Percentiles rank a stretch among this genome's conserved stretches.
Evolutionary conservation across 2,797 vertebrate species (phyloP).

Genomic region (Psittacula derbiana): DNA sequence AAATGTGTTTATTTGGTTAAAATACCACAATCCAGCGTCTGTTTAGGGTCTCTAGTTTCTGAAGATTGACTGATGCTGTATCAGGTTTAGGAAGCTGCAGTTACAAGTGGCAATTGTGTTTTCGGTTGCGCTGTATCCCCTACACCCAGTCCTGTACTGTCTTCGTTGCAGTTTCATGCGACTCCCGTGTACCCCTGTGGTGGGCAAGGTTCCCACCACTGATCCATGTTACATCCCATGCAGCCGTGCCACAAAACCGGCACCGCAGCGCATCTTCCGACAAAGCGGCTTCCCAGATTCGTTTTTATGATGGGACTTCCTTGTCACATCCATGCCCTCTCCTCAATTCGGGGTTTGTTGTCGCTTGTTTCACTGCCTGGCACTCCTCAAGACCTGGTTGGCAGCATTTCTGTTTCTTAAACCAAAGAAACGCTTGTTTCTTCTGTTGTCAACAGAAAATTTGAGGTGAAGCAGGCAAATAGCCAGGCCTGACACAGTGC

Average conservation of each 20-base stretch:
- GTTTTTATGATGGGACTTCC: not conserved
- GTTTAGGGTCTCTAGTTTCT: not conserved
- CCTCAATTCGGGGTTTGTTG: not conserved
- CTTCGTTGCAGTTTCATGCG: accelerated
- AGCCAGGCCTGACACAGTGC: accelerated
- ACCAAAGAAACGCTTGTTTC: not conserved
- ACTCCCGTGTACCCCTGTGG: not conserved
- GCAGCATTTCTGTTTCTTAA: not conserved
- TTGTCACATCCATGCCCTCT: not conserved
- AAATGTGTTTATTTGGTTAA: not conserved
- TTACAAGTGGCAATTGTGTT: not conserved
- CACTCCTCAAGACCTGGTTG: not conserved
- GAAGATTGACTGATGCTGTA: not conserved
- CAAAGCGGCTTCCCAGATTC: accelerated
- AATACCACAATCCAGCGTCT: not conserved
- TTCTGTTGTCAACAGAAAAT: not conserved
- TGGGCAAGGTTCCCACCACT: not conserved
- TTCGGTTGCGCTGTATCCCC: not conserved
- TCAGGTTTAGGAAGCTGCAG: not conserved
- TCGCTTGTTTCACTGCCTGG: not conserved
- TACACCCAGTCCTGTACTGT: not conserved
- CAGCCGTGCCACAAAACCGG: accelerated
- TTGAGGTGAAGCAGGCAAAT: not conserved
- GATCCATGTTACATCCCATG: accelerated
- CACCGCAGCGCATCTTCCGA: accelerated